Base-by-base conservation (phyloP, 1,140 invertebrate species). In the Drosophila athabasca region DNA sequence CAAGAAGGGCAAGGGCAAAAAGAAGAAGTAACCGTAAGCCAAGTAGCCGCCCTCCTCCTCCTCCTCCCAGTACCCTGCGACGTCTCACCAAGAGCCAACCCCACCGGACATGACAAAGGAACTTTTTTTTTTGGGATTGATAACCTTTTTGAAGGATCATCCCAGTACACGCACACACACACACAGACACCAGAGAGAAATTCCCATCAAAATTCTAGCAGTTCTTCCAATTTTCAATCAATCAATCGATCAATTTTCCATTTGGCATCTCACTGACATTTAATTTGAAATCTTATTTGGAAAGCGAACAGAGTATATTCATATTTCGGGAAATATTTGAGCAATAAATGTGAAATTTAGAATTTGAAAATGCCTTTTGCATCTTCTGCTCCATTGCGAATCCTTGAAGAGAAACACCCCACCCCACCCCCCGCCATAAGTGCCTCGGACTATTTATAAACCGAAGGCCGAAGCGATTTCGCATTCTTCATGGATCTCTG, bases 1-100 rank as follows among this genome's bases (percentile, higher is more conserved):
- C 15, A 76, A 76, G n/a, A 71, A 69, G 26, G 66, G 67, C 26
- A 84, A 84, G 49, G 58, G 52, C 64, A 81, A 88, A 19, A 77
- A 85, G 43, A 77, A 85, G 55, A 50, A 75, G 49, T 67, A 19
- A 19, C 17, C 17, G 17, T 19, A 1, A 1, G 17, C 17, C 0
- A 26, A 26, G 24, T 26, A 5, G 5, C 5, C 24, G 3, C 0
- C 24, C 24, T 26, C 24, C 24, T 24, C 24, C 24, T 24, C 24
- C 24, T 24, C 22, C 22, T 24, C 4, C 24, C 24, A 0, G 4
- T 0, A 0, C 24, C 22, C 22, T 24, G 2, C 17, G 17, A 19
- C 17, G 17, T 19, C 17, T 19, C 22, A 2, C 22, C 22, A 24
- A 24, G 3, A 24, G 22, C 22, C 24, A n/a, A 44, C n/a, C 15